These are phyloP conservation scores for Mesaphorura yosii DNA, from an alignment of 1,140 invertebrate genomes.

Conservation along the genomic window DNA sequence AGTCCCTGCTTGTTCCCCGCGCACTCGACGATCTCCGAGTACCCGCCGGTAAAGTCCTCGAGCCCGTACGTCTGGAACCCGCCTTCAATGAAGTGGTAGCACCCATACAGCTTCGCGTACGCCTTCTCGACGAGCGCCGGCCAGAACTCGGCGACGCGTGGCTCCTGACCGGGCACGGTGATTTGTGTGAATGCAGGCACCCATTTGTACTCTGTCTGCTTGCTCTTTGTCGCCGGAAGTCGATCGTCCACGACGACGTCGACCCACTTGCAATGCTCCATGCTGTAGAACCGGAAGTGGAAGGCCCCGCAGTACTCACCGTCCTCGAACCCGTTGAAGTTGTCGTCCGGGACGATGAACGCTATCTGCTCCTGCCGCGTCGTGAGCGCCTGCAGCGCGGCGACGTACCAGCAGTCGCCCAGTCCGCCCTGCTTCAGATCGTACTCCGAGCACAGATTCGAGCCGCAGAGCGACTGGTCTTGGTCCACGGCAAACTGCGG, in stretches of 20 bases:
- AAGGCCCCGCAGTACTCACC: not conserved
- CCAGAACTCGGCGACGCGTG: not conserved
- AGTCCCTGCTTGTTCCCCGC: too few species aligned
- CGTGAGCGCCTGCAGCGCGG: not conserved
- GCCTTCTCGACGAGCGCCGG: not conserved
- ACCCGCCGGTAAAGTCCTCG: too few species aligned
- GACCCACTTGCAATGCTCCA: not conserved
- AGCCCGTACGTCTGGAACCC: too few species aligned
- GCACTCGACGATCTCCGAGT: too few species aligned
- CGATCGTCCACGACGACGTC: not conserved
- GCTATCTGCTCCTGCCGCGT: not conserved
- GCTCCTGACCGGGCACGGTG: not conserved
- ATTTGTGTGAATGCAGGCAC: not conserved
- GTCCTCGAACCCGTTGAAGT: not conserved
- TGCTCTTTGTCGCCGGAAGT: not conserved
- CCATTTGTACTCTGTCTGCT: too few species aligned
- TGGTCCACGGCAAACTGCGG: not conserved
- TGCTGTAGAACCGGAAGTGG: not conserved
- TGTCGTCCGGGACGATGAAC: not conserved
- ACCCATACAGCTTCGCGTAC: too few species aligned
- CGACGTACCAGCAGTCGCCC: not conserved
- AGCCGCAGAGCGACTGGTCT: too few species aligned
- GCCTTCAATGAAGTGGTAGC: too few species aligned
- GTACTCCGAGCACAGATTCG: not conserved
- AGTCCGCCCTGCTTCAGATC: not conserved